Conservation (phyloP, 1,140 invertebrate species). For the Dufourea novaeangliae region DNA sequence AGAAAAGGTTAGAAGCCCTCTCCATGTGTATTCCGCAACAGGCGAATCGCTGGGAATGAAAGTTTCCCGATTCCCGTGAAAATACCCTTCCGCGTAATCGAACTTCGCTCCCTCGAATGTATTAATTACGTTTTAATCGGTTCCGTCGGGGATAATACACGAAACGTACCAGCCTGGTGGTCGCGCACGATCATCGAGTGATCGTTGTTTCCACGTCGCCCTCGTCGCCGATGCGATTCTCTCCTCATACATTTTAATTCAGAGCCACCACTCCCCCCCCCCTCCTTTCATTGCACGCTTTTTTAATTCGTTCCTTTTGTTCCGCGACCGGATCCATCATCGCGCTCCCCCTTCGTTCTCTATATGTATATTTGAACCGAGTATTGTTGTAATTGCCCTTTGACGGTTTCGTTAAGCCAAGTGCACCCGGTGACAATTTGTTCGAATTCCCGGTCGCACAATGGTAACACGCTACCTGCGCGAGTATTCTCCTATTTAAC, state of each 20-base stretch:
- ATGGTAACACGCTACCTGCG: not conserved
- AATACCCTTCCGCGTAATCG: constrained; percentile 3
- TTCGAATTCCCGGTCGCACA: constrained; percentile 32
- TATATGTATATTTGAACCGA: constrained; percentile 40
- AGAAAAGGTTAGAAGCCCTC: not conserved
- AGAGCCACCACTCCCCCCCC: no score
- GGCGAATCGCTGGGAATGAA: not conserved
- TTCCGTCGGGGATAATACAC: not conserved
- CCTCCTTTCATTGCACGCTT: constrained; percentile 46
- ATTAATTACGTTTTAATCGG: constrained; percentile 34
- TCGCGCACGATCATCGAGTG: not conserved
- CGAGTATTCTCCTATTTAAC: not conserved
- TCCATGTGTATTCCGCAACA: not conserved
- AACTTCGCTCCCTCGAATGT: not conserved
- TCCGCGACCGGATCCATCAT: constrained; percentile 63
- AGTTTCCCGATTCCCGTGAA: not conserved
- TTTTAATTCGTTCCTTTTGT: constrained; percentile 68
- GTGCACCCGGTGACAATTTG: constrained; percentile 57
- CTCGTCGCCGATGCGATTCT: constrained; percentile 34
- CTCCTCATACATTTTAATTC: constrained; percentile 63
- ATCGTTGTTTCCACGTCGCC: constrained; percentile 40
- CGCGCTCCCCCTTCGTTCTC: constrained; percentile 24
- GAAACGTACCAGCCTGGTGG: not conserved
- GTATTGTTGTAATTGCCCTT: constrained; percentile 56
- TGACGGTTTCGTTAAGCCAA: constrained; percentile 56